phyloP scores from a whole-genome alignment of 2,113 vertebrate genomes.

The Corapipo altera region DNA sequence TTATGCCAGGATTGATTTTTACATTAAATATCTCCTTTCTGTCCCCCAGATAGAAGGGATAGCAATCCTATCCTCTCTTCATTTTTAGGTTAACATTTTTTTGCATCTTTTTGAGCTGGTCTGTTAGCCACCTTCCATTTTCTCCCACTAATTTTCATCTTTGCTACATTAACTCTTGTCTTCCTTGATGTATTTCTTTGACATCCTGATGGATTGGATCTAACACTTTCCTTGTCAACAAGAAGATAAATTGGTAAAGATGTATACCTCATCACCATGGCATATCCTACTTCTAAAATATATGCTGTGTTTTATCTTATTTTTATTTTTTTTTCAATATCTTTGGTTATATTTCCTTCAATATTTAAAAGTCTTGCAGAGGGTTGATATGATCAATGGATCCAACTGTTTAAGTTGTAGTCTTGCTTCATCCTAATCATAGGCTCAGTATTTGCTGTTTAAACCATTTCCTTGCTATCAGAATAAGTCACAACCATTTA shows the following conservation, averaged over 20 bases:
- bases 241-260: background rate
- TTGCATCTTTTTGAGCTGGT: background rate
- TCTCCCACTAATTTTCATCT: background rate
- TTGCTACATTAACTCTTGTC: background rate
- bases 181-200: background rate
- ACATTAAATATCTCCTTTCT: background rate
- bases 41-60: background rate
- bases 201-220: background rate
- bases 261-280: background rate
- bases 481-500: background rate
- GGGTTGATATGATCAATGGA: background rate
- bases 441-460: background rate
- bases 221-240: background rate
- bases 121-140: background rate
- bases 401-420: background rate
- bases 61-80: background rate
- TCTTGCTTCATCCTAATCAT: background rate
- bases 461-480: background rate
- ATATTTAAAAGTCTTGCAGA: background rate
- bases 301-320: background rate
- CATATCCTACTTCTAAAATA: background rate
- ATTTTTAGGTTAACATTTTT: background rate
- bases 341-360: background rate
- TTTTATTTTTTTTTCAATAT: background rate
- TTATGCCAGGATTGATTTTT: background rate